Evolutionary conservation across 1,140 invertebrate species (phyloP), one percentile per base, ranked within the genome.

Genomic region (Saccostrea glomerata): DNA sequence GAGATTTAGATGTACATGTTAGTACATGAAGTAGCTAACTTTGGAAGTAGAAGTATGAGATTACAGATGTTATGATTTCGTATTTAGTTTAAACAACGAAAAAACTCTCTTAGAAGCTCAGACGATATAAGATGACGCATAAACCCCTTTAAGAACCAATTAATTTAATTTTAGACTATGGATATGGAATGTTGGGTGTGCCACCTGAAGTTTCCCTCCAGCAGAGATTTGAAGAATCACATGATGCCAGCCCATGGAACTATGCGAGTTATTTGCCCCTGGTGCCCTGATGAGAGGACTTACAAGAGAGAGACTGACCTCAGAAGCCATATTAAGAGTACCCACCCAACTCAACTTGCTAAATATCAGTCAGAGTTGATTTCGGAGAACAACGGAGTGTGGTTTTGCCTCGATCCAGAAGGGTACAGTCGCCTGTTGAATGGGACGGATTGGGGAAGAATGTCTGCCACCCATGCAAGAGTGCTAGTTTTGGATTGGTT

Each of bases 211-310:
- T 87, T 87, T 40, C 15, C 23, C 2, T 63, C 13, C 40, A 83
- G 82, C 30, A 63, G 56, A 20, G 86, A 84, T 15, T 58, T 87
- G 15, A 87, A 87, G 17, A 87, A 87, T 58, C 86, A 87, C 82
- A 55, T 58, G 20, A 58, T 56, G 9, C 58, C 86, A 11, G 20
- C 36, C 23, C 87, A 85, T 85, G 82, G 54, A 7, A 82, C 20
- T 3, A 11, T 88, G 40, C 73, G 83, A 60, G 47, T 88, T 11
- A 15, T 88, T 15, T 88, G 82, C 47, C 82, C 83, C 11, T 88
- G 87, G n/a, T n/a, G n/a, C n/a, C n/a, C n/a, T n/a, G n/a, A 83
- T 55, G 83, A 84, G 83, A 56, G 54, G 20, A 58, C 83, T 1
- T 58, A 54, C 5, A 84, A 55, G 15, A 58, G 83, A 15, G 47